Evolutionary conservation across 2,113 vertebrate species (phyloP).

Genomic region (Brachirus orientalis): DNA sequence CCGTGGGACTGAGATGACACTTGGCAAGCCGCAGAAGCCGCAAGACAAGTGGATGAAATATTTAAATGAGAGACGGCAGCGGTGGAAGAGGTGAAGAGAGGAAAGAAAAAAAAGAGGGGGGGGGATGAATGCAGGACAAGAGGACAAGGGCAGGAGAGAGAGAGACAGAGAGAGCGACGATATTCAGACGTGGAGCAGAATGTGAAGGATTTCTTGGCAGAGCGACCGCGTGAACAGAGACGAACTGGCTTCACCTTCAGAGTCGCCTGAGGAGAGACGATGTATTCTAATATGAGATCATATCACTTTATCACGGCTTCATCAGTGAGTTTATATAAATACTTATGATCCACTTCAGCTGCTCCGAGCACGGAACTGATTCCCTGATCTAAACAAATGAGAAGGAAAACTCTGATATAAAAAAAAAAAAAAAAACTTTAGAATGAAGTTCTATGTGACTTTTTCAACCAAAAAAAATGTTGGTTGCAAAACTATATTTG

Average conservation of each 20-base stretch:
- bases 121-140: constrained; percentile 43
- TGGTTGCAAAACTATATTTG: too few species aligned
- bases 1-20: constrained; percentile 91
- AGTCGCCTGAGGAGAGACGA: constrained; percentile 16
- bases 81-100: constrained; percentile 78
- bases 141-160: constrained; percentile 27
- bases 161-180: constrained; percentile 13
- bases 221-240: constrained; percentile 82
- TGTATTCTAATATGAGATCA: constrained; percentile 36
- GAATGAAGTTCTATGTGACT: not conserved
- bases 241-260: constrained; percentile 46
- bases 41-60: constrained; percentile 96
- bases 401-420: too few species aligned
- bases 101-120: constrained; percentile 78
- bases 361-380: not conserved
- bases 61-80: constrained; percentile 89
- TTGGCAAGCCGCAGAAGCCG: constrained; percentile 85
- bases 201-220: constrained; percentile 84
- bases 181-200: constrained; percentile 78
- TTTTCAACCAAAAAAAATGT: too few species aligned
- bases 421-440: too few species aligned
- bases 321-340: constrained; percentile 16
- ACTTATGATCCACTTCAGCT: constrained; percentile 1
- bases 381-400: too few species aligned
- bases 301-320: constrained; percentile 35